Base-by-base conservation (phyloP, 2,888 invertebrate genomes). In the Pterostichus niger region DNA sequence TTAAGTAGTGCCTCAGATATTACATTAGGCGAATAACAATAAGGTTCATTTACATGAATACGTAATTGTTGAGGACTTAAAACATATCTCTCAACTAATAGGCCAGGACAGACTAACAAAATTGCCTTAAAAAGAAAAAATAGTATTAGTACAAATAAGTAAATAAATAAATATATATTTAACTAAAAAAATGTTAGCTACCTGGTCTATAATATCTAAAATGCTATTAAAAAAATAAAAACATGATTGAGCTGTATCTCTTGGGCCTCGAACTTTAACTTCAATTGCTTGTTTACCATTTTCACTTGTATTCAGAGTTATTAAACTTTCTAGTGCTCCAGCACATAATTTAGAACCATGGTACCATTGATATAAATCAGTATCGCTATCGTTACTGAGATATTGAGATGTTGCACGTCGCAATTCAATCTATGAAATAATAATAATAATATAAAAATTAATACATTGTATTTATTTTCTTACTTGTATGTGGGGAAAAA, bases 141-240 rank as follows among this genome's bases (percentile, higher is more conserved):
- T 77, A 17, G 0, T 3, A 52, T 54, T 83, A 68, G 61, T 54
- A 59, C n/a, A 64, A 64, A 64, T 33, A 56, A 6, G 17, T 6
- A 6, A 6, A 2, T n/a, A 6, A 4, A 49, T 49, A 49, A 49
- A 52, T 52, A 13, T 52, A 5, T 13, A 24, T 3, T 24, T 24
- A 3, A 24, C 1, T 24, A 24, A 24, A 24, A 24, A 24, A 24
- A 24, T 24, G 24, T 2, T 24, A 24, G 24, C 9, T 73, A 93
- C 93, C 88, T 92, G 92, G 86, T 93, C 93, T 31, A 94, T 90
- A 64, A 93, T 92, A 79, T 92, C 91, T 13, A 93, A 89, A 84
- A 95, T 91, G 86, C 95, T 93, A 86, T 94, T 94, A 84, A 95
- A 89, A 87, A 95, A 94, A 86, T 93, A 93, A 88, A 95, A 95